Conservation (phyloP, 2,113 vertebrate genomes). For the Sinocyclocheilus anshuiensis region DNA sequence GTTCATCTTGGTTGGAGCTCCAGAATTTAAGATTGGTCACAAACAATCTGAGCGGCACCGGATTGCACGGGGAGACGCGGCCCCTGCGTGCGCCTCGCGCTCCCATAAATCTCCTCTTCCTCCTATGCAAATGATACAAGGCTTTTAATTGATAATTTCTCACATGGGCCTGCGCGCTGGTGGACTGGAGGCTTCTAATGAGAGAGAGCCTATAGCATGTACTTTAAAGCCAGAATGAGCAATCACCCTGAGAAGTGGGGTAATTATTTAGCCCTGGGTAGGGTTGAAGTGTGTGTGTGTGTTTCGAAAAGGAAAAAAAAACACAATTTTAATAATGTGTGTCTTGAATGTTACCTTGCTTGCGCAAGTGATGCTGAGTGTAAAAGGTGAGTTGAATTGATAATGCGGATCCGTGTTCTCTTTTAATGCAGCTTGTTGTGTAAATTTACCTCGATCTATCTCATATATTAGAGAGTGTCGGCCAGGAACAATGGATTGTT, state of each 20-base stretch:
- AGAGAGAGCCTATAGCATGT: slow-evolving; percentile 62
- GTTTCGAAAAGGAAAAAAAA: slow-evolving; percentile 40
- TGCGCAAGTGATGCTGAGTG: not conserved
- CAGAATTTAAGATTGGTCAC: slow-evolving; percentile 89
- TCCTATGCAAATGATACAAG: slow-evolving; percentile 92
- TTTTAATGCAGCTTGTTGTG: slow-evolving; percentile 24
- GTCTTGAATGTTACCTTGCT: slow-evolving; percentile 34
- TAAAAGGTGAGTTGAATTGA: slow-evolving; percentile 24
- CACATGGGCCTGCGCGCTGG: slow-evolving; percentile 77
- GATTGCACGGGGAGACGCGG: slow-evolving; percentile 82
- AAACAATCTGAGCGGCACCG: slow-evolving; percentile 87
- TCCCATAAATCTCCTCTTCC: slow-evolving; percentile 87
- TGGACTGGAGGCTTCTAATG: slow-evolving; percentile 63
- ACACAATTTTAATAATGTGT: slow-evolving; percentile 53
- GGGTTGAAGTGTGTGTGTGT: slow-evolving; percentile 40
- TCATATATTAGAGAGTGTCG: not conserved
- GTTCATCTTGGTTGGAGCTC: slow-evolving; percentile 84
- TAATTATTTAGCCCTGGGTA: slow-evolving; percentile 62
- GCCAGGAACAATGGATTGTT: not conserved
- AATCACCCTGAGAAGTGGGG: slow-evolving; percentile 59
- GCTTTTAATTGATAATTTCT: slow-evolving; percentile 92
- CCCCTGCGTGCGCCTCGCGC: slow-evolving; percentile 64
- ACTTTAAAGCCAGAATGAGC: slow-evolving; percentile 61
- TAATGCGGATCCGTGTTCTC: slow-evolving; percentile 7
- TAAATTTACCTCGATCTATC: slow-evolving; percentile 3